These are phyloP conservation scores for Chaetodon trifasciatus DNA, from an alignment of 2,797 vertebrate species.

Conservation along the genomic window DNA sequence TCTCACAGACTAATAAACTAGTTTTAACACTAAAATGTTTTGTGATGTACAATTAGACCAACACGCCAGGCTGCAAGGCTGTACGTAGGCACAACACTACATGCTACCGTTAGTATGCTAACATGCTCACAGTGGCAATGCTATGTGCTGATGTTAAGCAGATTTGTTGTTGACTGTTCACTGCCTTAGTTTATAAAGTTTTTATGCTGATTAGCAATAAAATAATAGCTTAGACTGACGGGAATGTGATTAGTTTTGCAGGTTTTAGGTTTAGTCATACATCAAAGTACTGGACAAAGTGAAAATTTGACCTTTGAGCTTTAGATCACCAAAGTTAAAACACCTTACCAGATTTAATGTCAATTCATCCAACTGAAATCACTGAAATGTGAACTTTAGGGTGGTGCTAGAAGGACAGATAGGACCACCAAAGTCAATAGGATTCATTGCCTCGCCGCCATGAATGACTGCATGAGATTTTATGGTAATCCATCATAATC, in stretches of 20 bases:
- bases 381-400: too few relatives aligned
- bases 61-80: too few relatives aligned
- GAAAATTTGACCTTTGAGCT: not conserved
- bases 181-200: too few relatives aligned
- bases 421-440: not conserved
- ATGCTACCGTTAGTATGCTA: not conserved
- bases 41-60: not conserved
- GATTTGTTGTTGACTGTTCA: not conserved
- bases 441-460: not conserved
- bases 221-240: not conserved
- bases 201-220: too few relatives aligned
- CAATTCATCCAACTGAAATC: too few relatives aligned
- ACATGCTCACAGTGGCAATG: not conserved
- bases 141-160: too few relatives aligned
- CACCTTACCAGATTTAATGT: too few relatives aligned
- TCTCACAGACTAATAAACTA: not conserved
- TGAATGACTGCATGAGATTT: too few relatives aligned
- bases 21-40: not conserved
- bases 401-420: not conserved
- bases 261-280: not conserved
- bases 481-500: too few relatives aligned
- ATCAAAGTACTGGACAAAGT: too few relatives aligned
- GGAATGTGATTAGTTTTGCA: not conserved
- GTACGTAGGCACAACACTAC: not conserved
- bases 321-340: too few relatives aligned